Evolutionary conservation across 2,113 vertebrate genomes (phyloP).

Genomic region (Misgurnus anguillicaudatus): DNA sequence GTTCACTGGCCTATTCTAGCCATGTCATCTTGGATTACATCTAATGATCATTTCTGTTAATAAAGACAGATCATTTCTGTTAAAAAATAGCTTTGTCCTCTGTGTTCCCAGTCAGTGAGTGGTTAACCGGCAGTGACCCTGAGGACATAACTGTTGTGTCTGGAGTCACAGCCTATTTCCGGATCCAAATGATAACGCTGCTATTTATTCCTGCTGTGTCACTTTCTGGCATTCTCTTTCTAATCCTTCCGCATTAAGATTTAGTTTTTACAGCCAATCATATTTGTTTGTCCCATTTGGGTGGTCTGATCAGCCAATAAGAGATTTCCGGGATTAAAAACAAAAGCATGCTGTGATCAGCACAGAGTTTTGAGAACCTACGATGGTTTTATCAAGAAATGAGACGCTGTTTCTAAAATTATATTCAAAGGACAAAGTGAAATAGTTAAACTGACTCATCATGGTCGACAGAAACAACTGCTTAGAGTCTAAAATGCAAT

Average conservation of each 20-base stretch:
- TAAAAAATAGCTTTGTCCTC: background rate
- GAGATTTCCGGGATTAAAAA: background rate
- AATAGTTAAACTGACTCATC: too few relatives aligned
- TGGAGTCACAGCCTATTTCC: conserved; percentile 21
- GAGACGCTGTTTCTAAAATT: too few relatives aligned
- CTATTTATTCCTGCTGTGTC: conserved; percentile 7
- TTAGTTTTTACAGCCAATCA: background rate
- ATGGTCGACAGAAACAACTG: too few relatives aligned
- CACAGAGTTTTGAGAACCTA: background rate
- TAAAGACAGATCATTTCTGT: background rate
- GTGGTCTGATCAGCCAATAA: background rate
- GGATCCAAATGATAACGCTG: background rate
- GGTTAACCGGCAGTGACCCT: background rate
- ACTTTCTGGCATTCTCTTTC: conserved; percentile 25
- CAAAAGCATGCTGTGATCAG: background rate
- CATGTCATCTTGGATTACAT: background rate
- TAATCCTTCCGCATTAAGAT: background rate
- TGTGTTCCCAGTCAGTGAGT: background rate
- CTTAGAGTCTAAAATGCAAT: too few relatives aligned
- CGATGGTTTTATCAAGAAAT: too few relatives aligned
- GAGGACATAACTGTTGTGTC: conserved; percentile 21
- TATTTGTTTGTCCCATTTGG: background rate
- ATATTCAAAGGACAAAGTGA: too few relatives aligned
- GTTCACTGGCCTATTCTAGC: background rate
- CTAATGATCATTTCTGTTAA: background rate